Evolutionary conservation across 1,140 invertebrate genomes (phyloP).

Genomic region (Antheraea pernyi): DNA sequence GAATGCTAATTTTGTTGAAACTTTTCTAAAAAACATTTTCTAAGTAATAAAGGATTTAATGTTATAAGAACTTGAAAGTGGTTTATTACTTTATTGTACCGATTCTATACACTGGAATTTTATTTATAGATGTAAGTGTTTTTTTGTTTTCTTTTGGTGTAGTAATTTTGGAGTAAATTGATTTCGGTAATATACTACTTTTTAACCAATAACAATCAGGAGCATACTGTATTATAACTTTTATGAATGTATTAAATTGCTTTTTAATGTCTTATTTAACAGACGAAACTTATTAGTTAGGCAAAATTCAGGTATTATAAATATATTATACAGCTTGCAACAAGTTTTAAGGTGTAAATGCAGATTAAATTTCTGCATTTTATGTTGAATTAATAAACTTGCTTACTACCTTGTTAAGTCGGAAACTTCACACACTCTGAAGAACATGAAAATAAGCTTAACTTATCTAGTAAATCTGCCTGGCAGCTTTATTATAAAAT

Average conservation of each 20-base stretch:
- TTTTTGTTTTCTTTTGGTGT: too few species aligned
- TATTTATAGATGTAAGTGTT: too few species aligned
- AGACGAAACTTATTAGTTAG: background rate
- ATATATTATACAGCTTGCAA: background rate
- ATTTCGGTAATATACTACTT: background rate
- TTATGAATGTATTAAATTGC: background rate
- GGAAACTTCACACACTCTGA: constrained; percentile 15
- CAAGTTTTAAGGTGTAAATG: background rate
- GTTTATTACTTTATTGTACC: too few species aligned
- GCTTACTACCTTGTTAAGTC: constrained; percentile 14
- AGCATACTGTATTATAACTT: background rate
- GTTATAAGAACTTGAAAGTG: too few species aligned
- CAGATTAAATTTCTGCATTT: constrained; percentile 6
- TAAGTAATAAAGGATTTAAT: too few species aligned
- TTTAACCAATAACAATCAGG: background rate
- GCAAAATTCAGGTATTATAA: background rate
- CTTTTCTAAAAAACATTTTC: background rate
- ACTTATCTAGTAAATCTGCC: constrained; percentile 7
- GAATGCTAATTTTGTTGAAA: background rate
- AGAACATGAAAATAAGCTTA: constrained; percentile 19
- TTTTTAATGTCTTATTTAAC: background rate
- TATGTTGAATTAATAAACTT: constrained; percentile 13
- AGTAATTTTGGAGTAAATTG: background rate
- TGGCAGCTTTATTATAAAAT: constrained; percentile 13
- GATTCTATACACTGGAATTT: too few species aligned